Base-by-base conservation (phyloP, 2,888 invertebrate genomes). In the Patella ulyssiponensis region DNA sequence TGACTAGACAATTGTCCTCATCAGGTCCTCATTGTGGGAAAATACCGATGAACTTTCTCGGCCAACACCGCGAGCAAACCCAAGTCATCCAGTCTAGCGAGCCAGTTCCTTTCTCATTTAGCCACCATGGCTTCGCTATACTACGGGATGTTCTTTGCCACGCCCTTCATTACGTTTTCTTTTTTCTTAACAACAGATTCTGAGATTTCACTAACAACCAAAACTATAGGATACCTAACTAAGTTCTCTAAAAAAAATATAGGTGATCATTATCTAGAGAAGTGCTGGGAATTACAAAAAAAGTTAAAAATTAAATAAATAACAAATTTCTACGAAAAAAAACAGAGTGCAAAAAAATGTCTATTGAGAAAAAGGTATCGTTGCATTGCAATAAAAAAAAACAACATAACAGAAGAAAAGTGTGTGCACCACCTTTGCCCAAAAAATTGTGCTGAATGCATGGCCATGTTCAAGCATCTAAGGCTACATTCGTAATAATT, bases 281-380 rank as follows among this genome's bases (percentile, higher is more conserved):
- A 44, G 64, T 64, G 64, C 64, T 64, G 64, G 64, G 64, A 64
- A 64, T 64, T 64, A 64, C 64, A 64, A 64, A 64, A 64, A 23
- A 64, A 23, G 64, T 44, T 44, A 44, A 44, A 33, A 44, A 44
- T 44, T 33, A 33, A 33, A 33, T 5, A 44, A 44, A 44, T 44
- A 44, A 44, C 44, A 44, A 64, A 23, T 64, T 64, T 64, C 64
- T 64, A 64, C 64, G 11, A 64, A 23, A 64, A 64, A 64, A 64
- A 64, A 64, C 20, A 23, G 20, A 64, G 64, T 64, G 64, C 64
- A 64, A 64, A 64, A 33, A 64, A 23, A 23, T 64, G 64, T 64
- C 64, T 64, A 23, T 64, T 20, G 64, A 64, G 64, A 64, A 23
- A 23, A 64, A 64, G 64, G 64, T 23, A 64, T 64, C 64, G 23